These are phyloP conservation scores for Zaprionus lachaisei DNA, from an alignment of 1,140 invertebrate species.

Conservation along the genomic window DNA sequence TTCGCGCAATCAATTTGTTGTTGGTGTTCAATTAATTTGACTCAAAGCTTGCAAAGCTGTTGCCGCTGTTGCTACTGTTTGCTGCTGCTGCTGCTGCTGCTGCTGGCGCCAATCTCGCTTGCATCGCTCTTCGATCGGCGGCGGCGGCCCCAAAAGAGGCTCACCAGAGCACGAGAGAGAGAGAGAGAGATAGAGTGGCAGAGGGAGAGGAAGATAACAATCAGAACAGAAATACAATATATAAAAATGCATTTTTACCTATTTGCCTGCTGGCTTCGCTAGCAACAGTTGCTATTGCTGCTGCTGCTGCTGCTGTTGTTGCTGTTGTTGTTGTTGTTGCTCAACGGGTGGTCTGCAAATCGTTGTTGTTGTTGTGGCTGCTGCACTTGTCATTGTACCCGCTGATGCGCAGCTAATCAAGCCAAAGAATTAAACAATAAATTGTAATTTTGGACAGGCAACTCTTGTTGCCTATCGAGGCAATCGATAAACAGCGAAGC, in stretches of 20 bases:
- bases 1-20: conserved; percentile 82
- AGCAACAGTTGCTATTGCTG: conserved; percentile 14
- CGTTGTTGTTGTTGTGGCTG: conserved; percentile 21
- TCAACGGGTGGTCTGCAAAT: conserved; percentile 19
- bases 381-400: conserved; percentile 41
- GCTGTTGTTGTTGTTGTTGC: conserved; percentile 16
- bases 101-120: conserved; percentile 61
- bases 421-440: conserved; percentile 28
- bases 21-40: conserved; percentile 82
- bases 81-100: conserved; percentile 16
- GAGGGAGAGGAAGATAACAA: conserved; percentile 58
- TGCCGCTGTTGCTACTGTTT: conserved; percentile 49
- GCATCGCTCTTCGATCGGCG: conserved; percentile 44
- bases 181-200: neutral
- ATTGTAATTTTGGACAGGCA: conserved; percentile 9
- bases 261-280: conserved; percentile 57
- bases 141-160: conserved; percentile 44
- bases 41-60: conserved; percentile 60
- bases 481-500: neutral
- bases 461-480: neutral
- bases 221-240: conserved; percentile 69
- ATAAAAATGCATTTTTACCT: conserved; percentile 66
- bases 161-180: neutral
- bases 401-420: conserved; percentile 38
- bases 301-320: conserved; percentile 4